These are phyloP conservation scores for Struthio camelus DNA, from an alignment of 2,113 vertebrate species.

Conservation along the genomic window DNA sequence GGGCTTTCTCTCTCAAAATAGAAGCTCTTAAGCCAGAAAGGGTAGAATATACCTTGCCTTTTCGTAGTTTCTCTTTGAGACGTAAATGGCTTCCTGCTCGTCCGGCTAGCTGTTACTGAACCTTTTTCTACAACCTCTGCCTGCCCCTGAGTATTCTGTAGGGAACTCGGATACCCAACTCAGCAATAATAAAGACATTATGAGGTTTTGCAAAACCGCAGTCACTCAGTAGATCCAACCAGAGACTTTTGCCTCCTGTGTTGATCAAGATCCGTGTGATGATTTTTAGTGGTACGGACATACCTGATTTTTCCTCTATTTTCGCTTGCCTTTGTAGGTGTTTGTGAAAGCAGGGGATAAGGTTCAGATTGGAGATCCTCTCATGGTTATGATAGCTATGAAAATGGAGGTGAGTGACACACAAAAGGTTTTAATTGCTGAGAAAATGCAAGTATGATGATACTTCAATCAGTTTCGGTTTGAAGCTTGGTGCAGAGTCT, in stretches of 20 bases:
- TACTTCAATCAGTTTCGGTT: not conserved
- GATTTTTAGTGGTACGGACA: not conserved
- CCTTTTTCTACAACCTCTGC: not conserved
- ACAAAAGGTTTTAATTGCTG: not conserved
- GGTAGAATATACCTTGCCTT: not conserved
- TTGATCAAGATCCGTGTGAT: not conserved
- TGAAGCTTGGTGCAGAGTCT: not conserved
- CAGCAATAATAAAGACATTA: not conserved
- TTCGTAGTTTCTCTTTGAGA: not conserved
- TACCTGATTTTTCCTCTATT: not conserved
- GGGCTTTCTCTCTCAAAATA: not conserved
- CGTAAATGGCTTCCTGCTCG: not conserved
- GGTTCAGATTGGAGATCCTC: conserved; percentile 86
- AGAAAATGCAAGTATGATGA: not conserved
- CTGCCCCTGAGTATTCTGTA: not conserved
- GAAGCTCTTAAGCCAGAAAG: not conserved
- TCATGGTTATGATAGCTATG: conserved; percentile 99
- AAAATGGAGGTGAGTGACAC: conserved; percentile 93
- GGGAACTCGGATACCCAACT: not conserved
- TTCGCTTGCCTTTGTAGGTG: conserved; percentile 78
- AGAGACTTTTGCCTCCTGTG: not conserved
- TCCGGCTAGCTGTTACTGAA: not conserved
- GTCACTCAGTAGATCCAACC: not conserved
- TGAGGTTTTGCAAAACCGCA: not conserved
- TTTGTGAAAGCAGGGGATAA: conserved; percentile 91